Conservation (phyloP, 2,113 vertebrate species). For the Diadophis punctatus region DNA sequence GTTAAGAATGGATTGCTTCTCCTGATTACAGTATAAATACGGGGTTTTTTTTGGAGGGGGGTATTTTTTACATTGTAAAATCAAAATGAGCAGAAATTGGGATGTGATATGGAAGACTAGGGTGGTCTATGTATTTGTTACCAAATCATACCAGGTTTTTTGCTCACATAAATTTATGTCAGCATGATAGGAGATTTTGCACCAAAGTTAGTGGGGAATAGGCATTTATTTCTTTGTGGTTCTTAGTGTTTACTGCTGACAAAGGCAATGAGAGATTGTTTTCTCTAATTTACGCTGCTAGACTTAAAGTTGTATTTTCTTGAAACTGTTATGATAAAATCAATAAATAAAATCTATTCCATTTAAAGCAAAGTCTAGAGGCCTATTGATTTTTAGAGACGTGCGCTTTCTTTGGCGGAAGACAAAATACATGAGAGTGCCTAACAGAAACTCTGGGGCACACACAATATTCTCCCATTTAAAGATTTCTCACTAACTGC, state of each 20-base stretch:
- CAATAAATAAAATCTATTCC: slow-evolving; percentile 16
- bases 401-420: not conserved
- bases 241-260: not conserved
- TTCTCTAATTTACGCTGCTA: not conserved
- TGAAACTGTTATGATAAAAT: slow-evolving; percentile 9
- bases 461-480: not conserved
- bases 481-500: not conserved
- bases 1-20: not conserved
- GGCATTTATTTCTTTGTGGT: not conserved
- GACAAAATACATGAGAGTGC: not conserved
- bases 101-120: not conserved
- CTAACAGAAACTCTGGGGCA: not conserved
- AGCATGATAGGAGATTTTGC: not conserved
- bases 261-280: not conserved
- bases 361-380: slow-evolving; percentile 9
- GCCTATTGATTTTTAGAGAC: not conserved
- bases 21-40: not conserved
- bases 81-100: not conserved
- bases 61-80: not conserved
- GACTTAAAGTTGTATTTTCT: slow-evolving; percentile 5
- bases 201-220: not conserved
- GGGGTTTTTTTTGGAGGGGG: too few species aligned
- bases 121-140: not conserved
- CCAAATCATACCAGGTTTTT: not conserved
- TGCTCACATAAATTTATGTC: not conserved